phyloP scores from a whole-genome alignment of 2,888 invertebrate genomes.

The Xanthorhoe designata region DNA sequence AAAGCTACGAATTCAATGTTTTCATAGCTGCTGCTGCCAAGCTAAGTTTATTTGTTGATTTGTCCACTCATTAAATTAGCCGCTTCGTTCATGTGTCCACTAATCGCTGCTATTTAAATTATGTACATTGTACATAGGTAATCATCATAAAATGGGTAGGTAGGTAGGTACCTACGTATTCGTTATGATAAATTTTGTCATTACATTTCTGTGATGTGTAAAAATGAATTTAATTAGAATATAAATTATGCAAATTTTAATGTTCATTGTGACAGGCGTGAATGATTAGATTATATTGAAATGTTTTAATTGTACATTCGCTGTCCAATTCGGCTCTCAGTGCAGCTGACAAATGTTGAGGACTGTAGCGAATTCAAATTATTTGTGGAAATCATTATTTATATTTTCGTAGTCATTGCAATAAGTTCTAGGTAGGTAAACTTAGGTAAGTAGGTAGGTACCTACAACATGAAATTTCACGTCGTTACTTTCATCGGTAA shows the following conservation, averaged over 20 bases:
- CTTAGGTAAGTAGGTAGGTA: too few relatives aligned
- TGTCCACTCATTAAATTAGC: not conserved
- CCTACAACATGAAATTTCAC: too few relatives aligned
- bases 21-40: not conserved
- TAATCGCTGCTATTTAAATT: too few relatives aligned
- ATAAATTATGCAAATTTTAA: not conserved
- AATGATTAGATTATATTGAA: conserved; percentile 50
- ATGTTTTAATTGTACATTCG: conserved; percentile 53
- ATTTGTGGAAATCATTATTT: not conserved
- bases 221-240: not conserved
- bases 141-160: not conserved
- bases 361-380: conserved; percentile 49
- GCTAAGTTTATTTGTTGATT: too few relatives aligned
- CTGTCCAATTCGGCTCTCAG: conserved; percentile 16
- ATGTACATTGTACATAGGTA: too few relatives aligned
- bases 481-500: too few relatives aligned
- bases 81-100: too few relatives aligned
- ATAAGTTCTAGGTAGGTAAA: too few relatives aligned
- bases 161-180: not conserved
- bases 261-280: conserved; percentile 52
- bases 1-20: not conserved
- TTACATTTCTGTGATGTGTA: not conserved
- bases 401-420: too few relatives aligned
- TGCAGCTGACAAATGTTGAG: conserved; percentile 41
- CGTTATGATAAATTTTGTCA: not conserved